A percentile compares a stretch with the other conserved stretches of the same genome.
Evolutionary conservation across 1,140 invertebrate species (phyloP).

Genomic region (Drosophila novamexicana): DNA sequence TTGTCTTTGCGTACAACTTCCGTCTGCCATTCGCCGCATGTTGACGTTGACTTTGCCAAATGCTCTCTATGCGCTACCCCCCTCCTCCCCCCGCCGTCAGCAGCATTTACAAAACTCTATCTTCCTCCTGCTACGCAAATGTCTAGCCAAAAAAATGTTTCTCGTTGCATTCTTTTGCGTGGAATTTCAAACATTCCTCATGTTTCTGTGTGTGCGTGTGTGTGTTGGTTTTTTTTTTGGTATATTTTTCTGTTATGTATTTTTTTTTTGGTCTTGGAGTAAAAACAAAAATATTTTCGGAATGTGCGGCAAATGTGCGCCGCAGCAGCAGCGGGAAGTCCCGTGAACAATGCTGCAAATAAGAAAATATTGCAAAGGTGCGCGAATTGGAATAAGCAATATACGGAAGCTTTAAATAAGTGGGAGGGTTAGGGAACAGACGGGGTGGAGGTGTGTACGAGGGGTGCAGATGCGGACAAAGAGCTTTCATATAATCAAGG

Average conservation of each 20-base stretch:
- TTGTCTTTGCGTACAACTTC: conserved; percentile 73
- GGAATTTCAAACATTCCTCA: conserved; percentile 65
- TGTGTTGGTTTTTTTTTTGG: conserved; percentile 3
- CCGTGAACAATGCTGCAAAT: conserved; percentile 45
- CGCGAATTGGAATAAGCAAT: conserved; percentile 24
- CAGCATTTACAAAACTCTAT: conserved; percentile 12
- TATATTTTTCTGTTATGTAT: conserved; percentile 16
- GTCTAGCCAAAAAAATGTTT: conserved; percentile 60
- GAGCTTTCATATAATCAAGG: too few species aligned
- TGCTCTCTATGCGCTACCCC: conserved; percentile 16
- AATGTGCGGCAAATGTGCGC: conserved; percentile 49
- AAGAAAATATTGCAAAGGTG: conserved; percentile 49
- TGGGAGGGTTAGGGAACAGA: too few species aligned
- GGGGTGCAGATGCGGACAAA: too few species aligned
- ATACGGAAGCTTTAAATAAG: conserved; percentile 27
- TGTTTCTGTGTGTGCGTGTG: conserved; percentile 35
- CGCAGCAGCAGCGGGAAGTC: neutral
- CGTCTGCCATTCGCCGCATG: conserved; percentile 59
- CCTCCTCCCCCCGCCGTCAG: neutral
- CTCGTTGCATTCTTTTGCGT: conserved; percentile 63
- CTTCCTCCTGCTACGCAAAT: conserved; percentile 50
- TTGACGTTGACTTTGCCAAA: conserved; percentile 58
- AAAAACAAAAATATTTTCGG: conserved; percentile 64
- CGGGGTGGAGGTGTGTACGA: too few species aligned
- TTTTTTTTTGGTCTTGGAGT: conserved; percentile 11